Evolutionary conservation across 35 echinoderm and acorn worm genomes (phyloP).

Genomic region (Nesometra sesokonis): DNA sequence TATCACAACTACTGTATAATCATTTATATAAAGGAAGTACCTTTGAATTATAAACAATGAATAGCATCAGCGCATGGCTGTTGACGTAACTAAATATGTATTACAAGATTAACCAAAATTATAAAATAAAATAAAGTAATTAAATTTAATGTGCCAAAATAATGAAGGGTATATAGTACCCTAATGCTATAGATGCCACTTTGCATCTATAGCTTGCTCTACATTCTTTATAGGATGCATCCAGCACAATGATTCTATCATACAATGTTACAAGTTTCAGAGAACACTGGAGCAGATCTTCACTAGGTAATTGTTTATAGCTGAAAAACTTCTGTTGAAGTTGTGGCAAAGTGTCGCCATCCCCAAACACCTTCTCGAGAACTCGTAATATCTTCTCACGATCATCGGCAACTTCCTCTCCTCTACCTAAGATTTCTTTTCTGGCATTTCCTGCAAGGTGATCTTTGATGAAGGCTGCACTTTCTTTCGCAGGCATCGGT

Average conservation of each 20-base stretch:
- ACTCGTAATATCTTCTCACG: conserved; percentile 17
- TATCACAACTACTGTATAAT: too few relatives aligned
- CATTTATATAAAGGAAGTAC: too few relatives aligned
- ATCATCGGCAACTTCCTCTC: not conserved
- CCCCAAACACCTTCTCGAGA: conserved; percentile 45
- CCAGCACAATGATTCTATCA: conserved; percentile 23
- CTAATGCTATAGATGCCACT: too few relatives aligned
- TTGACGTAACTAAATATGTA: too few relatives aligned
- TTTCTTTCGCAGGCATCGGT: not conserved
- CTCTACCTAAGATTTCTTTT: conserved; percentile 27
- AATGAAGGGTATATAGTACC: too few relatives aligned
- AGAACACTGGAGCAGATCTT: conserved; percentile 41
- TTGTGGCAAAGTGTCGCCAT: conserved; percentile 20
- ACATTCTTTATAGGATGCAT: not conserved
- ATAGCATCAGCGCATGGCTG: too few relatives aligned
- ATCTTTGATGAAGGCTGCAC: not conserved
- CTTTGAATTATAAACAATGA: too few relatives aligned
- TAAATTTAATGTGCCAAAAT: too few relatives aligned
- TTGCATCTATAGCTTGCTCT: too few relatives aligned
- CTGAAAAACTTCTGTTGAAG: conserved; percentile 46
- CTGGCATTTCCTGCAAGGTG: conserved; percentile 22
- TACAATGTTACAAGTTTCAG: conserved; percentile 32
- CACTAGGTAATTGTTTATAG: not conserved
- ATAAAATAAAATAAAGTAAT: too few relatives aligned
- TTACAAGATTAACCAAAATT: too few relatives aligned